Evolutionary conservation across 2,888 invertebrate species (phyloP).

Genomic region (Dolichopus griseipennis): DNA sequence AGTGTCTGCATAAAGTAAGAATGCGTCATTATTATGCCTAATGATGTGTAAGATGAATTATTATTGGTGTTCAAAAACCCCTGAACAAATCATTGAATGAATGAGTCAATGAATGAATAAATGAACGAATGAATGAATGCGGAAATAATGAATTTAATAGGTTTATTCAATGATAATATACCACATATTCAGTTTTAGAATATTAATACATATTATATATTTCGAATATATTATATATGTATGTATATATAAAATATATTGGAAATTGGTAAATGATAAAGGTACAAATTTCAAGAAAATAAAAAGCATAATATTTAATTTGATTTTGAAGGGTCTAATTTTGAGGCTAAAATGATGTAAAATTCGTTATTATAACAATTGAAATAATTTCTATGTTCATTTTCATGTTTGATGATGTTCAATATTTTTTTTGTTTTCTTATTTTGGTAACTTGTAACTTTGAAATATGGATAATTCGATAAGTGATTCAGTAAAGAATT

Average conservation of each 20-base stretch:
- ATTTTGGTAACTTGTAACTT: too few species aligned
- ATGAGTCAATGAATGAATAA: conserved; percentile 16
- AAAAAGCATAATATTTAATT: background rate
- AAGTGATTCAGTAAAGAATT: too few species aligned
- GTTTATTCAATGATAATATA: background rate
- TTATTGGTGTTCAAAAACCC: conserved; percentile 15
- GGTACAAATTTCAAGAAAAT: too few species aligned
- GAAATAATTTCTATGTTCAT: too few species aligned
- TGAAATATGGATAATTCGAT: too few species aligned
- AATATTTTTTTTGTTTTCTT: too few species aligned
- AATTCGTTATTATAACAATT: background rate
- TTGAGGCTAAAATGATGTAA: conserved; percentile 1
- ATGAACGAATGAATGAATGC: background rate
- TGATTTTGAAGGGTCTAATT: conserved; percentile 1
- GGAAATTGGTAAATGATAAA: background rate
- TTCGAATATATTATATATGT: background rate
- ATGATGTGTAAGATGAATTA: conserved; percentile 11
- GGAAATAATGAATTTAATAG: conserved; percentile 4
- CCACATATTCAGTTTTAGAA: background rate
- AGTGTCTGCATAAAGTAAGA: background rate
- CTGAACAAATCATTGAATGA: conserved; percentile 23
- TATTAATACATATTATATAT: background rate
- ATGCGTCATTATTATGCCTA: conserved; percentile 7
- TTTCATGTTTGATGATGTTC: too few species aligned
- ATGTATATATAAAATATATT: background rate